Base-by-base conservation (phyloP, 2,113 vertebrate species). In the Monarcha castaneiventris region DNA sequence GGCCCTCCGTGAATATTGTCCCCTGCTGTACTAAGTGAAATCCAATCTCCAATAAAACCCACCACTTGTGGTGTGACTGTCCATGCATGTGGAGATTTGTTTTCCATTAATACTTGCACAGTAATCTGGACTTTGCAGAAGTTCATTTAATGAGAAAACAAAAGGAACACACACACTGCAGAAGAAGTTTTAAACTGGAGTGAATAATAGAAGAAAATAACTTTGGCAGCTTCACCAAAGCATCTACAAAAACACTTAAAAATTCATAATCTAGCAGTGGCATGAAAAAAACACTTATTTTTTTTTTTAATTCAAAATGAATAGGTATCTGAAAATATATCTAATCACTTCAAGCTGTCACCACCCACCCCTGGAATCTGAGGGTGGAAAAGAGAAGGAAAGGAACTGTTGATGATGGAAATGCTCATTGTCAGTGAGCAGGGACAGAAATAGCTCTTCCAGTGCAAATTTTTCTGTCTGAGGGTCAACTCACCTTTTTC, bases 261-360 rank as follows among this genome's bases (percentile, higher is more conserved):
- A 91, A 83, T 35, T 77, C 25, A 35, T 83, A 84, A 77, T 67
- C 83, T 74, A 80, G 32, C 52, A 77, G 43, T 66, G 63, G 55
- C 59, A 88, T 69, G 59, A 55, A 87, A 37, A 37, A 93, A 94
- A 35, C 48, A 51, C 26, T 33, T 33, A 2, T 21, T 52, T 46
- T 83, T 51, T 84, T 44, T 77, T 58, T 37, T 59, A 55, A 68
- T 54, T 87, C 59, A 69, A 83, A 93, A 74, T 76, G 67, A 94
- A 94, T 83, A 96, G 87, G 83, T 95, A 77, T 95, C 95, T 41
- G 52, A 96, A 96, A 96, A 96, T 86, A 91, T 13, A 96, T 63
- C 52, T 77, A 80, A 85, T 90, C 79, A 37, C 63, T 96, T 88
- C 72, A 74, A 96, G 94, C 93, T 97, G 96, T 97, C 95, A 97